Evolutionary conservation across 2,888 invertebrate species (phyloP).

Genomic region (Aphidoletes aphidimyza): DNA sequence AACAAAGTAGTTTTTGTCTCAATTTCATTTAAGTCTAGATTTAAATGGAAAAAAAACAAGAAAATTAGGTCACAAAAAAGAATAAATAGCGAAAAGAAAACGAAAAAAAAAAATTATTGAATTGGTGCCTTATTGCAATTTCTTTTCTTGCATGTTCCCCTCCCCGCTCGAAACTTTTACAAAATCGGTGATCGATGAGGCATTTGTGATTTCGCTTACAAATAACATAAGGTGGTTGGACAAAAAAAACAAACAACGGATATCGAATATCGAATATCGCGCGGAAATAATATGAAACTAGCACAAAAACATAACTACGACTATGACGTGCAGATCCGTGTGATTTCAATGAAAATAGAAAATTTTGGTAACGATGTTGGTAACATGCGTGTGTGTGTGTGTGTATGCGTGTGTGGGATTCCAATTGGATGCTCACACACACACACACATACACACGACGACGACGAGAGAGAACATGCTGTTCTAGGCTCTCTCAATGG

Average conservation of each 20-base stretch:
- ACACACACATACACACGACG: too few relatives aligned
- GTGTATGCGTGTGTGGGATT: too few relatives aligned
- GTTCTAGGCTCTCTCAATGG: too few relatives aligned
- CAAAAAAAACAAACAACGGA: neutral
- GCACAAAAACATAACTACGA: slow-evolving; percentile 32
- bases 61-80: neutral
- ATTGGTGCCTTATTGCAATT: slow-evolving; percentile 11
- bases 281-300: slow-evolving; percentile 20
- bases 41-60: neutral
- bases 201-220: too few relatives aligned
- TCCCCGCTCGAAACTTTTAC: neutral
- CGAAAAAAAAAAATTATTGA: neutral
- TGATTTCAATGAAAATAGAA: too few relatives aligned
- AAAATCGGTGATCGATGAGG: too few relatives aligned
- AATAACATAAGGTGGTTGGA: neutral
- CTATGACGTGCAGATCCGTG: slow-evolving; percentile 20
- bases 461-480: too few relatives aligned
- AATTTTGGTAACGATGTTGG: slow-evolving; percentile 38
- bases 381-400: neutral
- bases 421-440: too few relatives aligned
- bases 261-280: neutral
- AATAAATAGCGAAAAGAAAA: slow-evolving; percentile 31
- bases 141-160: neutral
- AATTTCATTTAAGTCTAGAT: neutral
- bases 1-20: slow-evolving; percentile 1